Conservation (phyloP, 2,113 vertebrate genomes). For the Platichthys stellatus region DNA sequence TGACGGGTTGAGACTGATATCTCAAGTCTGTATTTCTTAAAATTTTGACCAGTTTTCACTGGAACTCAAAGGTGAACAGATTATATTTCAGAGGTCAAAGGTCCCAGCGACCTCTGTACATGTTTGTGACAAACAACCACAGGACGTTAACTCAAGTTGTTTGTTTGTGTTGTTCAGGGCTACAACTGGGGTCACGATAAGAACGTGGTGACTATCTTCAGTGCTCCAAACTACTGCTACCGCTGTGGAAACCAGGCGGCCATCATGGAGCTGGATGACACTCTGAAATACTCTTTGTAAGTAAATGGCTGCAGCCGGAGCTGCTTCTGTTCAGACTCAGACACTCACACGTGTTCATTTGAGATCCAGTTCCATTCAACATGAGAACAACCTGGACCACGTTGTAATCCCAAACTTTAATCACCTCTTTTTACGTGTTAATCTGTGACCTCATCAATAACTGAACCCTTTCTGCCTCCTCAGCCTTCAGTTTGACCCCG, state of each 20-base stretch:
- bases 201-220: constrained; percentile 83
- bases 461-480: not conserved
- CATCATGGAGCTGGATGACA: constrained; percentile 84
- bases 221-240: constrained; percentile 83
- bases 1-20: too few species aligned
- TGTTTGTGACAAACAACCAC: too few species aligned
- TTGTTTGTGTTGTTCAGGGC: constrained; percentile 48
- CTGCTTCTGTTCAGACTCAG: too few species aligned
- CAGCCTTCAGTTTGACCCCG: constrained; percentile 82
- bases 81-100: too few species aligned
- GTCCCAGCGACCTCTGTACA: too few species aligned
- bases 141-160: not conserved
- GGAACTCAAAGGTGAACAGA: too few species aligned
- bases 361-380: too few species aligned
- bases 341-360: too few species aligned
- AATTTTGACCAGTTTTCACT: too few species aligned
- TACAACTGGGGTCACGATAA: constrained; percentile 83
- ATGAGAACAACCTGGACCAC: too few species aligned
- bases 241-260: constrained; percentile 83
- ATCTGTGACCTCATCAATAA: not conserved
- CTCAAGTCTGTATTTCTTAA: too few species aligned
- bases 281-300: constrained; percentile 83
- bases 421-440: not conserved
- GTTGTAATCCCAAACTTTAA: too few species aligned
- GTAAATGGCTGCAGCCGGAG: not conserved